Evolutionary conservation across 2,888 invertebrate genomes (phyloP).

Genomic region (Dilophus febrilis): DNA sequence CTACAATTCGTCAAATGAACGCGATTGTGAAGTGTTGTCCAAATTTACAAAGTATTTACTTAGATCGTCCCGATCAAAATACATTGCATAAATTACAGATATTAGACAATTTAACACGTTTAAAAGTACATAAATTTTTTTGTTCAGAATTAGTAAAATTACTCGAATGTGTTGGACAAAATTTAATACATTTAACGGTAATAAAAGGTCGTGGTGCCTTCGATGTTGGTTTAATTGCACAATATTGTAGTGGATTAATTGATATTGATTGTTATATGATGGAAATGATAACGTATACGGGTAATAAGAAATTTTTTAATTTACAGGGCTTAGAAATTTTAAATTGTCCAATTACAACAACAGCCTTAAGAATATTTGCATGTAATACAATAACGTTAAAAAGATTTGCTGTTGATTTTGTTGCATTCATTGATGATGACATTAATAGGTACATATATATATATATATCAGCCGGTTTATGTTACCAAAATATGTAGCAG

Average conservation of each 20-base stretch:
- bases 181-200: conserved; percentile 37
- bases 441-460: conserved; percentile 40
- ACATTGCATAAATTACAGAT: conserved; percentile 35
- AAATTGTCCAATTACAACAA: conserved; percentile 41
- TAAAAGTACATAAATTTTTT: conserved; percentile 44
- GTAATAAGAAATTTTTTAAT: conserved; percentile 39
- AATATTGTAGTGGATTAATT: conserved; percentile 39
- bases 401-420: conserved; percentile 45
- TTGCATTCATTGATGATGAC: conserved; percentile 49
- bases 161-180: conserved; percentile 36
- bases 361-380: conserved; percentile 41
- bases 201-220: conserved; percentile 39
- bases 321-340: conserved; percentile 48
- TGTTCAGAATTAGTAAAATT: conserved; percentile 42
- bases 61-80: conserved; percentile 42
- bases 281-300: conserved; percentile 38
- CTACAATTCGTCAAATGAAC: conserved; percentile 39
- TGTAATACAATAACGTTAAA: conserved; percentile 41
- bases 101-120: conserved; percentile 32
- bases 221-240: conserved; percentile 40
- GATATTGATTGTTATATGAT: conserved; percentile 50
- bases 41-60: conserved; percentile 42
- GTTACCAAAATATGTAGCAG: not conserved
- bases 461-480: too few species aligned
- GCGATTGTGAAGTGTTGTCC: conserved; percentile 45